Evolutionary conservation across 2,113 vertebrate genomes (phyloP), one percentile per base, ranked within the genome.

Genomic region (Recurvirostra avosetta): DNA sequence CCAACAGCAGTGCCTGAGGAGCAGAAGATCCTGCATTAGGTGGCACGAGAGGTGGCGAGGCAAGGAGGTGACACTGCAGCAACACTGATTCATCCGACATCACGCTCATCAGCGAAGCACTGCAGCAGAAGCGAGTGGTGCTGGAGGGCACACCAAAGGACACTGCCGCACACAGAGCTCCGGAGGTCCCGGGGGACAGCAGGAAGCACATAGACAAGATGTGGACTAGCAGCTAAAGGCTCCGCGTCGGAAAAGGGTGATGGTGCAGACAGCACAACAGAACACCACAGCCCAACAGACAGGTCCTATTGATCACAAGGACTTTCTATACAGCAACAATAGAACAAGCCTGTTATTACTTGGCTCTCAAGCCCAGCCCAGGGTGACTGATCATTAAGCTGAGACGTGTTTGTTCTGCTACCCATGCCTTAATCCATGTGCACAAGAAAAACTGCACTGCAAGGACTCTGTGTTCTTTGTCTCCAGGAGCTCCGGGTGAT

Each of bases 81-180:
- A 58, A 27, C 85, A 50, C 55, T 89, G 96, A 89, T 79, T 96
- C 88, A 87, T 50, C 83, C 8, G 0, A n/a, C 82, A 65, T 7
- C 92, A 45, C 5, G 1, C 84, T 63, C 90, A 18, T 45, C 71
- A 15, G 73, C 3, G 0, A 61, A 2, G 76, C 1, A 5, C 78
- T 85, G 96, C 92, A 81, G 92, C 70, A 52, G 25, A 43, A 61
- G 68, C 6, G 1, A 92, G 84, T 1, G 0, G 36, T 30, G 73
- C 92, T 86, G 93, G 86, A 95, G 92, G 88, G 86, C 92, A 92
- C 32, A 8, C 55, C 72, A 30, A 63, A 92, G 93, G 93, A 91
- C 92, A 50, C 36, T 71, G 94, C 86, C 9, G 8, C 5, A 23
- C 67, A 15, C 2, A 0, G 38, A 58, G 66, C 72, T 65, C 56